phyloP scores from a whole-genome alignment of 2,797 vertebrate genomes.

The Lophura swinhoii region DNA sequence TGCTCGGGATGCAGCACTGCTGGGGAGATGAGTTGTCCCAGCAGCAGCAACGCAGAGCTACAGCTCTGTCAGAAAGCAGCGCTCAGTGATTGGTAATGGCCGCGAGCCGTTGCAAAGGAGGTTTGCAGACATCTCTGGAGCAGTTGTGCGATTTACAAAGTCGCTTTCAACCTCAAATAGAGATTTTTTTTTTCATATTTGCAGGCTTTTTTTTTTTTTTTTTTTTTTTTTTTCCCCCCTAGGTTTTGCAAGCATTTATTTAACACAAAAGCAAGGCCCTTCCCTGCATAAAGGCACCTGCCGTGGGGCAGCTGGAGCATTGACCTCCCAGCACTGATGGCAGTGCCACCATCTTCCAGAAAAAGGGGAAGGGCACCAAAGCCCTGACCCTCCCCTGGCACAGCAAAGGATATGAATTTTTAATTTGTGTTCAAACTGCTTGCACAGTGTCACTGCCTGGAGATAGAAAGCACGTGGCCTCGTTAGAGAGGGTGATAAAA shows the following conservation, averaged over 20 bases:
- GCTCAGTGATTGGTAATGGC: rapidly evolving
- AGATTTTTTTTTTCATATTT: background rate
- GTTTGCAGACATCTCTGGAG: background rate
- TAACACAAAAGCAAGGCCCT: background rate
- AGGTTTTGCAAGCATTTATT: background rate
- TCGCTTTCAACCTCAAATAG: background rate
- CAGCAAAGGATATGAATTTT: background rate
- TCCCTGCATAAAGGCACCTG: background rate
- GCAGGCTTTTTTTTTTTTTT: too few relatives aligned
- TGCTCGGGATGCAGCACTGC: background rate
- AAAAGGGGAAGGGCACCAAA: background rate
- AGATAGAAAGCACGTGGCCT: background rate
- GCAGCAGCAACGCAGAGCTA: background rate
- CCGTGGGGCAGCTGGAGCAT: background rate
- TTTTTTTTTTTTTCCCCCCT: too few relatives aligned
- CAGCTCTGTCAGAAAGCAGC: background rate
- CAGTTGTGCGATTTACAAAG: background rate
- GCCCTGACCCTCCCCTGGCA: background rate
- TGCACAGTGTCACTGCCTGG: background rate
- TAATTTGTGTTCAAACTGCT: background rate
- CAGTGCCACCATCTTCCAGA: background rate
- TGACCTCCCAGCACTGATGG: background rate
- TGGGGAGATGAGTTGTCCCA: background rate
- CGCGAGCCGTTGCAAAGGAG: background rate
- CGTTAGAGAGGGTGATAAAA: background rate